Evolutionary conservation across 2,888 invertebrate species (phyloP), one percentile per base, ranked within the genome.

Genomic region (Acronicta alni): DNA sequence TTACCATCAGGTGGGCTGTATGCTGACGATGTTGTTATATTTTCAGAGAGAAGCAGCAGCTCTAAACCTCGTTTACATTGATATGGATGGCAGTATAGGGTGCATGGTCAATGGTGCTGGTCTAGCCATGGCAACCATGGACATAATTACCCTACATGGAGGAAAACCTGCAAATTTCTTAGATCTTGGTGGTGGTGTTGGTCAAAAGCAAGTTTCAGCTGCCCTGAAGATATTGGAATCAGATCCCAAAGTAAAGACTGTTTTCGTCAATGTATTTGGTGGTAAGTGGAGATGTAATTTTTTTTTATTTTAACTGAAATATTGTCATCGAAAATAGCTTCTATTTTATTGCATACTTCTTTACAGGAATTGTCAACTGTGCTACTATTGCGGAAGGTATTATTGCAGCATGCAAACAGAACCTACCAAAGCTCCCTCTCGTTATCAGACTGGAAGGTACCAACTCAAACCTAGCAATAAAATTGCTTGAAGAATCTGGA

Each of bases 41-140:
- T 84, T 87, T 60, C 75, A 94, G 94, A 96, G 97, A n/a, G 98
- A 98, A 88, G 99, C 99, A 15, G 95, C 97, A 6, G 96, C 97
- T 79, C 95, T 97, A 77, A 98, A 99, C 89, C 95, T 99, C 30
- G 99, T 99, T 87, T 99, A 99, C 89, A 99, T 99, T 75, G 97
- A 97, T 73, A 97, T 99, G 97, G 98, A 98, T 86, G 99, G 99
- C 58, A 99, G 98, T 88, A 99, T 99, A 86, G 99, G 99, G 53
- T 99, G 95, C 64, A 94, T 96, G 96, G 99, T 99, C 0, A 99
- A 99, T 94, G 99, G 99, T 17, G 99, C 99, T 72, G 99, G 99
- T 1, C 94, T 99, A 52, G 99, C 99, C 4, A 99, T 99, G 99
- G 99, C 99, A 3, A 99, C 99, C 8, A 99, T 99, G 99, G 99